Evolutionary conservation across 2,113 vertebrate genomes (phyloP).

Genomic region (Parus major): DNA sequence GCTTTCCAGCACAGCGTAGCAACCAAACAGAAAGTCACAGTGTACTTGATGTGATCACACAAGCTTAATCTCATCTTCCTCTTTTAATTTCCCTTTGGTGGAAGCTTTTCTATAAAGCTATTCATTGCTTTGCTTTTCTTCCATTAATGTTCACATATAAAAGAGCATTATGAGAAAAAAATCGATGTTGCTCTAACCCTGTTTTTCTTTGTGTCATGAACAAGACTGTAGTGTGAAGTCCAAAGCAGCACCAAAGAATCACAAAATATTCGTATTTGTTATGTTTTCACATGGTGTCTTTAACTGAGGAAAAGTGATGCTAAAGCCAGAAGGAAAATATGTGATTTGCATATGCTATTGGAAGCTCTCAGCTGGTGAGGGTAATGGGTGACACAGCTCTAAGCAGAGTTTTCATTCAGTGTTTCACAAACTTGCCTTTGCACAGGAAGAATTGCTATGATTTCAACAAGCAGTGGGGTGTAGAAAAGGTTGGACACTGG

Average conservation of each 20-base stretch:
- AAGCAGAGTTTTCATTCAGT: not conserved
- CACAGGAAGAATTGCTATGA: not conserved
- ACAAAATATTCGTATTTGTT: not conserved
- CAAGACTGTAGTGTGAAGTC: not conserved
- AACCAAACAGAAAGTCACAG: not conserved
- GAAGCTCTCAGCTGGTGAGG: not conserved
- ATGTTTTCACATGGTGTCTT: slow-evolving; percentile 11
- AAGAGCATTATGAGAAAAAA: not conserved
- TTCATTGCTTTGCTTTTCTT: not conserved
- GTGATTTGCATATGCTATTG: not conserved
- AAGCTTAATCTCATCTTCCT: not conserved
- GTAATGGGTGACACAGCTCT: not conserved
- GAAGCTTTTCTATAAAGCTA: not conserved
- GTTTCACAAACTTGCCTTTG: not conserved
- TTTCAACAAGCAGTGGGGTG: not conserved
- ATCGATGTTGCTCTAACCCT: not conserved
- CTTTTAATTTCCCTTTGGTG: not conserved
- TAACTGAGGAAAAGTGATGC: not conserved
- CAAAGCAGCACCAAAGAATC: not conserved
- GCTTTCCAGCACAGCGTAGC: not conserved
- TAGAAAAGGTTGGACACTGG: not conserved
- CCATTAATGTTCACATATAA: not conserved
- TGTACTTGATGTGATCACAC: not conserved
- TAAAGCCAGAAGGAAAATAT: not conserved
- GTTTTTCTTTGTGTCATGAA: not conserved